phyloP scores from a whole-genome alignment of 2,888 invertebrate genomes.

The Pandemis cinnamomeana region DNA sequence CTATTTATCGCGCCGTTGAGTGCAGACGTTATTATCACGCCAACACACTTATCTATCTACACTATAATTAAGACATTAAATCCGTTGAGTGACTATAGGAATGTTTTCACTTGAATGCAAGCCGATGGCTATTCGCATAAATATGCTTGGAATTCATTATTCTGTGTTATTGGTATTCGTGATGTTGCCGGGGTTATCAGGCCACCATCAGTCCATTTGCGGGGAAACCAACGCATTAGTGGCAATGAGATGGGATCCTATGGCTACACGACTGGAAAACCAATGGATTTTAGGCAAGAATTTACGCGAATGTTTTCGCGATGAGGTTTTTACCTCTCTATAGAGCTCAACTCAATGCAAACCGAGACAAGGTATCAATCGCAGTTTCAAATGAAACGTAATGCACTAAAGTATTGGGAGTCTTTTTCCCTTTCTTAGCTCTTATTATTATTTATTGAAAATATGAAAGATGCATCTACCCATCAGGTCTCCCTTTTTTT shows the following conservation, averaged over 20 bases:
- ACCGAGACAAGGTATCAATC: no score
- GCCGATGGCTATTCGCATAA: not conserved
- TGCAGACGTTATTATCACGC: conserved; percentile 57
- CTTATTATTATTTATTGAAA: no score
- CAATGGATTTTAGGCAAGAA: conserved; percentile 2
- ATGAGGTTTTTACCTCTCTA: not conserved
- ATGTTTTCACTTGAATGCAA: conserved; percentile 2
- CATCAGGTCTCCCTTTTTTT: no score
- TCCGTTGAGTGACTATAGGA: conserved; percentile 8
- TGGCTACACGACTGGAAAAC: conserved; percentile 11
- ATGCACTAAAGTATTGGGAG: no score
- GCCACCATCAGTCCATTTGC: conserved; percentile 30
- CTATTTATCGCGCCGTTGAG: conserved; percentile 67
- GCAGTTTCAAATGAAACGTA: no score
- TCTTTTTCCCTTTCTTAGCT: no score
- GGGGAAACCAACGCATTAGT: conserved; percentile 23
- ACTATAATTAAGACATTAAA: conserved; percentile 30
- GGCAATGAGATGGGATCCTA: conserved; percentile 12
- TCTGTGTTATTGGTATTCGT: conserved; percentile 25
- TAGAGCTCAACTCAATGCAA: not conserved
- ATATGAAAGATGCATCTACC: no score
- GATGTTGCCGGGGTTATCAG: conserved; percentile 24
- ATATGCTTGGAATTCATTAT: conserved; percentile 22
- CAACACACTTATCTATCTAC: conserved; percentile 15
- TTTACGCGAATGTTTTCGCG: not conserved